Conservation (phyloP, 2,797 vertebrate species). For the Sarcoramphus papa region DNA sequence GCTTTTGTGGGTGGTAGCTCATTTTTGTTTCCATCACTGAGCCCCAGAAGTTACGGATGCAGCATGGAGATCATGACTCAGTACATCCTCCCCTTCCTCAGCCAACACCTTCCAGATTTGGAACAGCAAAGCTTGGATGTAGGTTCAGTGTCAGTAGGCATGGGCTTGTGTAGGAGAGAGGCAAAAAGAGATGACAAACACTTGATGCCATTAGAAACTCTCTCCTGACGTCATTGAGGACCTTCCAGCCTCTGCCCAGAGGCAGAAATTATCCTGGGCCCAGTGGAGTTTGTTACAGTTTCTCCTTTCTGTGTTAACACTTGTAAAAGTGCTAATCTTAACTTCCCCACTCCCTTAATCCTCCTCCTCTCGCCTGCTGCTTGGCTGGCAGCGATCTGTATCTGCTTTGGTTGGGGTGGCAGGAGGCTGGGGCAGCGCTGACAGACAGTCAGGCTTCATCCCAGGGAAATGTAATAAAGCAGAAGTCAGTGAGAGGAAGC, state of each 20-base stretch:
- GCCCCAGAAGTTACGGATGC: background rate
- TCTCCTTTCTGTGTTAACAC: background rate
- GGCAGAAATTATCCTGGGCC: background rate
- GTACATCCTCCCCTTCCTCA: conserved; percentile 3
- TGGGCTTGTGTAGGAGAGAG: background rate
- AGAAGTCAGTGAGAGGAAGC: background rate
- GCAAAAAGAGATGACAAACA: background rate
- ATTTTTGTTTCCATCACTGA: background rate
- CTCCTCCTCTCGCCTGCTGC: background rate
- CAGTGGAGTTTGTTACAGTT: background rate
- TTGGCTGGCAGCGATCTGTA: background rate
- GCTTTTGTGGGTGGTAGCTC: conserved; percentile 14
- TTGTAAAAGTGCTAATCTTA: background rate
- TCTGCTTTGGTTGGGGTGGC: background rate
- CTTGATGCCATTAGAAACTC: background rate
- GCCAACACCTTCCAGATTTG: conserved; percentile 54
- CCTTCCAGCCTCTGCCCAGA: conserved; percentile 1
- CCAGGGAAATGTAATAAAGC: background rate
- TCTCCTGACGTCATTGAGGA: background rate
- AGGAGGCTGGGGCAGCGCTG: background rate
- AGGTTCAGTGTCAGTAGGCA: background rate
- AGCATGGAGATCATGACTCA: conserved; percentile 8
- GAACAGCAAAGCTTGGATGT: background rate
- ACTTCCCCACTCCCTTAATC: background rate
- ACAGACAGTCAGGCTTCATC: background rate